phyloP scores from a whole-genome alignment of 2,888 invertebrate genomes.

The Napeogenes inachia region DNA sequence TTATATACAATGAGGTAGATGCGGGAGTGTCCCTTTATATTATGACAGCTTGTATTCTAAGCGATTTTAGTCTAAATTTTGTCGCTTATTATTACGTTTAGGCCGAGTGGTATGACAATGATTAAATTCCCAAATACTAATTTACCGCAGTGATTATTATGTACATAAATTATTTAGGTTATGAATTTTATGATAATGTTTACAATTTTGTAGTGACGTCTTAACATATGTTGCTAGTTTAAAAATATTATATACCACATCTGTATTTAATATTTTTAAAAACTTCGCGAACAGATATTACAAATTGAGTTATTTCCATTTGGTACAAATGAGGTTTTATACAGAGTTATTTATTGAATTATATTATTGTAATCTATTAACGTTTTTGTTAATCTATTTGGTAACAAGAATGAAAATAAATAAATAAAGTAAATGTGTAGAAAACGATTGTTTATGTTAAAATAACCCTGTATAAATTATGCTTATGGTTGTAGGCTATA shows the following conservation, averaged over 20 bases:
- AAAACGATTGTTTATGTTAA: conserved; percentile 47
- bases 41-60: conserved; percentile 50
- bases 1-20: conserved; percentile 76
- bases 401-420: conserved; percentile 21
- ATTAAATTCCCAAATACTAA: background rate
- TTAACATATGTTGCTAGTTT: no score
- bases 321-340: conserved; percentile 73
- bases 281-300: background rate
- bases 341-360: conserved; percentile 64
- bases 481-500: conserved; percentile 66
- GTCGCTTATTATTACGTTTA: conserved; percentile 21
- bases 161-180: no score
- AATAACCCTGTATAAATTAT: conserved; percentile 77
- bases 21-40: conserved; percentile 60
- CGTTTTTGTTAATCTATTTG: conserved; percentile 16
- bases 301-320: conserved; percentile 44
- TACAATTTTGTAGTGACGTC: no score
- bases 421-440: conserved; percentile 18
- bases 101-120: conserved; percentile 21
- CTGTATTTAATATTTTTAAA: conserved; percentile 22
- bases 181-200: no score
- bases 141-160: no score
- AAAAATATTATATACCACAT: background rate
- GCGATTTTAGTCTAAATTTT: conserved; percentile 25
- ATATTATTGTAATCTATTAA: conserved; percentile 5